Percentiles rank a stretch among this genome's conserved stretches.
phyloP scores from a whole-genome alignment of 2,113 vertebrate species.

The Litocranius walleri region DNA sequence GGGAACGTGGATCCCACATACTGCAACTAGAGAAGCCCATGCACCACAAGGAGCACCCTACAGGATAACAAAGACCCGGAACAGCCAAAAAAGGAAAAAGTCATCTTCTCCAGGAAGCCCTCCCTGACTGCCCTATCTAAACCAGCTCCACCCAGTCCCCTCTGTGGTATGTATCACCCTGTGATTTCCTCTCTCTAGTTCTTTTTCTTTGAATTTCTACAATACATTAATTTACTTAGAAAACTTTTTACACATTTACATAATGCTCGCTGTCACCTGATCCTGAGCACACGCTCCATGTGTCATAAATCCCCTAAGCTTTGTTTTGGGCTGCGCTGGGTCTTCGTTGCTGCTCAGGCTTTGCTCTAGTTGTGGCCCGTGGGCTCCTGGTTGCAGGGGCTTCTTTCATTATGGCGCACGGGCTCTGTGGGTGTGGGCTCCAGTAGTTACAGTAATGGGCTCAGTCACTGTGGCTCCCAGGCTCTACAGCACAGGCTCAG shows the following conservation, averaged over 20 bases:
- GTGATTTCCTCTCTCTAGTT: neutral
- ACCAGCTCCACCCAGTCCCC: neutral
- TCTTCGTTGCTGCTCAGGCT: neutral
- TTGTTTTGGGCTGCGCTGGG: neutral
- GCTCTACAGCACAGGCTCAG: neutral
- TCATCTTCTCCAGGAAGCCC: neutral
- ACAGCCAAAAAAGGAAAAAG: neutral
- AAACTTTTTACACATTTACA: neutral
- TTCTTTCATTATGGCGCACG: rapidly evolving
- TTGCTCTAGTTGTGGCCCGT: neutral
- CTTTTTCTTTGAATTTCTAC: neutral
- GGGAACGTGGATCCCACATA: neutral
- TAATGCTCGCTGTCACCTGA: neutral
- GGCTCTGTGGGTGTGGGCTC: neutral
- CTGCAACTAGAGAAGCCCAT: neutral
- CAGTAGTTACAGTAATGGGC: neutral
- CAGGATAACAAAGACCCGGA: neutral
- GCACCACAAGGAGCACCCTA: neutral
- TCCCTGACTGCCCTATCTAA: neutral
- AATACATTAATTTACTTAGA: neutral
- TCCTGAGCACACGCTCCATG: no score
- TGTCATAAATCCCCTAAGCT: neutral
- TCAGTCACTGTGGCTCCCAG: neutral
- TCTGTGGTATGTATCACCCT: neutral
- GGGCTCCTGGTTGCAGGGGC: neutral